phyloP scores from a whole-genome alignment of 2,797 vertebrate species.

The Oreochromis grahami region DNA sequence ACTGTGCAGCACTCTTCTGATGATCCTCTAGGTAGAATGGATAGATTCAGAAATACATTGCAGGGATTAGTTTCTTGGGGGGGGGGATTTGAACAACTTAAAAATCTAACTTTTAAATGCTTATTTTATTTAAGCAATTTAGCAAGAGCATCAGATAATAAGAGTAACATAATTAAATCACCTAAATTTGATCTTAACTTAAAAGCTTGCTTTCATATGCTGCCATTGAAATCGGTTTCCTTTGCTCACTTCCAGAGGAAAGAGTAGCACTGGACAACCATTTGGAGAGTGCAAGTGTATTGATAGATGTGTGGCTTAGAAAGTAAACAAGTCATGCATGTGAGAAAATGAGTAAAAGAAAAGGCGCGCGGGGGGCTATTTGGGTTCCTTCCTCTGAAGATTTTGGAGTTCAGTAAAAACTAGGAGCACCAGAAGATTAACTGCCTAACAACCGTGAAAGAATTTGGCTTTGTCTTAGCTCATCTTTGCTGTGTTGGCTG shows the following conservation, averaged over 20 bases:
- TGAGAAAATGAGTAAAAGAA: background rate
- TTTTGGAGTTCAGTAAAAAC: background rate
- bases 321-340: background rate
- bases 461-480: fast-evolving
- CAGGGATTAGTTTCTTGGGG: background rate
- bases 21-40: background rate
- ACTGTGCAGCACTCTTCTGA: background rate
- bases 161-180: background rate
- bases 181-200: background rate
- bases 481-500: background rate
- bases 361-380: background rate
- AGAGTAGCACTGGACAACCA: background rate
- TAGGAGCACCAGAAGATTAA: fast-evolving
- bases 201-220: background rate
- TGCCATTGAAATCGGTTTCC: background rate
- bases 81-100: background rate
- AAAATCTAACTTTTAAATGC: background rate
- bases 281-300: too few species aligned
- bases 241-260: background rate
- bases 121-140: background rate
- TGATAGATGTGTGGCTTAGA: background rate
- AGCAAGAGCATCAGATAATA: background rate
- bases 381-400: fast-evolving
- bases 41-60: background rate
- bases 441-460: background rate